phyloP scores from a whole-genome alignment of 2,113 vertebrate genomes.

The Oxyruncus cristatus region DNA sequence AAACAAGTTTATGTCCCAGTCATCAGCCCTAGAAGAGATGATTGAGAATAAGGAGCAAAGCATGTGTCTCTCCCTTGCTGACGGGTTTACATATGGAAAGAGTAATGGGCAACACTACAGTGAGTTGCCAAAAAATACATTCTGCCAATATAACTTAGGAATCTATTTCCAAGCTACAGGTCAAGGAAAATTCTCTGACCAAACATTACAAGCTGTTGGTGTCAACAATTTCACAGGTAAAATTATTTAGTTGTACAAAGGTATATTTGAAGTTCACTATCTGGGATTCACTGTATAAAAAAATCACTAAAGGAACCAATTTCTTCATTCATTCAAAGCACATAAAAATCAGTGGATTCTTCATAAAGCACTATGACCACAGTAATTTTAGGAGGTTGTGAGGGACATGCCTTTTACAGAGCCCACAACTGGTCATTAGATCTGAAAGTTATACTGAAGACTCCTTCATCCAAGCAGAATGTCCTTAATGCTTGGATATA shows the following conservation, averaged over 20 bases:
- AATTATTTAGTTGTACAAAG: background rate
- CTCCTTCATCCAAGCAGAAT: background rate
- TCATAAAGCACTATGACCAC: background rate
- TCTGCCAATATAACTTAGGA: background rate
- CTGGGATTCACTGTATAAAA: background rate
- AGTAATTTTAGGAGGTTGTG: background rate
- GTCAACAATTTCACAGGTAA: background rate
- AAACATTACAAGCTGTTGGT: background rate
- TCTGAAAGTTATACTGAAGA: background rate
- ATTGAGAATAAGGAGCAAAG: background rate
- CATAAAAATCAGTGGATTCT: background rate
- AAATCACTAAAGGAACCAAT: background rate
- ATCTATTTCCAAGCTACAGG: background rate
- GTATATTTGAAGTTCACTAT: background rate
- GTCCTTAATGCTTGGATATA: background rate
- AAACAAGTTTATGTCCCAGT: background rate
- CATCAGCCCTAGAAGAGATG: background rate
- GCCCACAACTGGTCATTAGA: background rate
- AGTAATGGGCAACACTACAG: background rate
- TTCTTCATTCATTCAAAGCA: background rate
- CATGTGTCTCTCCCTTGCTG: background rate
- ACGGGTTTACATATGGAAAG: background rate
- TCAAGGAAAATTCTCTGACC: background rate
- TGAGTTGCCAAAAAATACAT: background rate
- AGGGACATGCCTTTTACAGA: background rate